Conservation (phyloP, 2,888 invertebrate species). For the Drosophila peninsularis region DNA sequence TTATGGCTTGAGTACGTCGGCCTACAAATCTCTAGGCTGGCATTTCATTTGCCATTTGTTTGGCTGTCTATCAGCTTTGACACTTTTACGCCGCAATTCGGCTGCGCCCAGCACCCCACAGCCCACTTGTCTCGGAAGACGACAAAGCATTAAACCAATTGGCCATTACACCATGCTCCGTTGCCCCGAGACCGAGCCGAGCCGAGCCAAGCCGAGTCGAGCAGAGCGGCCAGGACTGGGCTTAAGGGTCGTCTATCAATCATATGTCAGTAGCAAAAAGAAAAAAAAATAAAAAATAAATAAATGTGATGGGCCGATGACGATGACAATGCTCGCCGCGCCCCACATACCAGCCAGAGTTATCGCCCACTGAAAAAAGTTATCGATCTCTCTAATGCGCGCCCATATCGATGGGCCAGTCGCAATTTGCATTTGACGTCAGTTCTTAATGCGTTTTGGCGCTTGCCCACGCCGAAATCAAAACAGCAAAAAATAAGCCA, state of each 20-base stretch:
- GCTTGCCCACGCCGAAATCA: conserved; percentile 5
- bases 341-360: background rate
- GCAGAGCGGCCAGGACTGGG: conserved; percentile 11
- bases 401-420: conserved; percentile 1
- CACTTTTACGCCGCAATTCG: conserved; percentile 38
- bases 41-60: conserved; percentile 46
- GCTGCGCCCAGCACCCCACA: background rate
- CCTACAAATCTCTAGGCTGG: conserved; percentile 33
- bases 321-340: conserved; percentile 7
- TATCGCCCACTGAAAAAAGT: conserved; percentile 3
- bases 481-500: conserved; percentile 15
- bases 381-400: conserved; percentile 15
- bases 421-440: conserved; percentile 38
- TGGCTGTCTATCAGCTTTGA: conserved; percentile 52
- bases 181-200: conserved; percentile 17
- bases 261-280: conserved; percentile 41
- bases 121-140: background rate
- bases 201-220: background rate
- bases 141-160: conserved; percentile 48
- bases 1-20: conserved; percentile 12
- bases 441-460: conserved; percentile 35
- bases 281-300: conserved; percentile 2
- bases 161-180: conserved; percentile 52
- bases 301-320: conserved; percentile 7
- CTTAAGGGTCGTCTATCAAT: conserved; percentile 43